Evolutionary conservation across 2,888 invertebrate species (phyloP).

Genomic region (Toxonevra muliebris): DNA sequence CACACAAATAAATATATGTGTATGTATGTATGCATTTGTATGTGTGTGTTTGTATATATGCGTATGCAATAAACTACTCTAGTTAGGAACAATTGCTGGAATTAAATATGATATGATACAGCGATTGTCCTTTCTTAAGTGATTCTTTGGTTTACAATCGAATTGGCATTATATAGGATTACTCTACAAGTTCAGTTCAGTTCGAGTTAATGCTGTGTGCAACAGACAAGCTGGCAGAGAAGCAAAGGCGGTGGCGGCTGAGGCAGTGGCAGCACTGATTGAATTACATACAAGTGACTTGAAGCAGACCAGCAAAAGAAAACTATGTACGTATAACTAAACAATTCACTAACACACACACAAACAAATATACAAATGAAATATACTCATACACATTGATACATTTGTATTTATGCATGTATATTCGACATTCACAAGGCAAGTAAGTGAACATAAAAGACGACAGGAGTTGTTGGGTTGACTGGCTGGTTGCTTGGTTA

Average conservation of each 20-base stretch:
- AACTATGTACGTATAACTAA: slow-evolving; percentile 10
- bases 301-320: slow-evolving; percentile 11
- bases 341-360: slow-evolving; percentile 11
- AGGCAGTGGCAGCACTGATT: slow-evolving; percentile 17
- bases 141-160: slow-evolving; percentile 50
- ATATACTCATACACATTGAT: not conserved
- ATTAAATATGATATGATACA: slow-evolving; percentile 48
- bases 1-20: slow-evolving; percentile 2
- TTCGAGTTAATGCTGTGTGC: not conserved
- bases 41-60: slow-evolving; percentile 4
- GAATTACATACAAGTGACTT: slow-evolving; percentile 23
- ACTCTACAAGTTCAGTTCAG: slow-evolving; percentile 33
- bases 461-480: too few species aligned
- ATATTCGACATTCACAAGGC: too few species aligned
- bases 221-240: slow-evolving; percentile 17
- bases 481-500: too few species aligned
- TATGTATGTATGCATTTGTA: not conserved
- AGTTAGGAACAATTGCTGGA: slow-evolving; percentile 25
- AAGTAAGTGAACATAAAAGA: too few species aligned
- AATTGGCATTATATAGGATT: slow-evolving; percentile 58
- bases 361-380: slow-evolving; percentile 1
- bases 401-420: not conserved
- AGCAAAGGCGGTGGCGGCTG: not conserved
- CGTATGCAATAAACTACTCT: too few species aligned
- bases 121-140: slow-evolving; percentile 39